Conservation (phyloP, 2,888 invertebrate genomes). For the Epirrhoe alternata region DNA sequence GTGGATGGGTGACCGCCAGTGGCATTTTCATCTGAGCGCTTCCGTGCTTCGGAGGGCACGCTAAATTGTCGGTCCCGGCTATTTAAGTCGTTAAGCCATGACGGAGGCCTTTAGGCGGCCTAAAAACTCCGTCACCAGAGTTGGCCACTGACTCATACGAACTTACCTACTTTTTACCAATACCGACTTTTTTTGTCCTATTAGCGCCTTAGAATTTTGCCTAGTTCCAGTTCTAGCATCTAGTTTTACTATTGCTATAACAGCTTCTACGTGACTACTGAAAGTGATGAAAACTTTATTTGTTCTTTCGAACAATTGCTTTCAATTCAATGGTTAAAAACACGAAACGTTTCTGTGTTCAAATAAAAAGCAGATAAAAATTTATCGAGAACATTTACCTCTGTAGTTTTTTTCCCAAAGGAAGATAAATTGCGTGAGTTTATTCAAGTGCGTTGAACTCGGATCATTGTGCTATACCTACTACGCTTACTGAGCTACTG, state of each 20-base stretch:
- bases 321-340: constrained; percentile 7
- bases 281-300: not conserved
- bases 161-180: too few relatives aligned
- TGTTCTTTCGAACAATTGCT: not conserved
- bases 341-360: constrained; percentile 19
- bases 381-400: constrained; percentile 21
- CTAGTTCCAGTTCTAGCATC: not conserved
- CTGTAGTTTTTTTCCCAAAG: constrained; percentile 21
- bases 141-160: too few relatives aligned
- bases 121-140: too few relatives aligned
- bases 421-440: constrained; percentile 28
- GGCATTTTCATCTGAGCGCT: too few relatives aligned
- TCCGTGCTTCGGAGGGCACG: too few relatives aligned
- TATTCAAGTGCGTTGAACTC: constrained; percentile 27
- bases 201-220: too few relatives aligned
- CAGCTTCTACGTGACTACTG: not conserved
- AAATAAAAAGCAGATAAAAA: constrained; percentile 27
- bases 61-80: too few relatives aligned
- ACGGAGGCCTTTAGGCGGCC: too few relatives aligned
- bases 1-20: too few relatives aligned
- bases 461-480: not conserved
- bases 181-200: too few relatives aligned
- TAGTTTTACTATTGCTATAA: not conserved
- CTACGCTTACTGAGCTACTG: not conserved
- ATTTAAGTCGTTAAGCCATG: too few relatives aligned